These are phyloP conservation scores for Cryptoprocta ferox DNA, from an alignment of 2,797 vertebrate genomes.

Conservation along the genomic window DNA sequence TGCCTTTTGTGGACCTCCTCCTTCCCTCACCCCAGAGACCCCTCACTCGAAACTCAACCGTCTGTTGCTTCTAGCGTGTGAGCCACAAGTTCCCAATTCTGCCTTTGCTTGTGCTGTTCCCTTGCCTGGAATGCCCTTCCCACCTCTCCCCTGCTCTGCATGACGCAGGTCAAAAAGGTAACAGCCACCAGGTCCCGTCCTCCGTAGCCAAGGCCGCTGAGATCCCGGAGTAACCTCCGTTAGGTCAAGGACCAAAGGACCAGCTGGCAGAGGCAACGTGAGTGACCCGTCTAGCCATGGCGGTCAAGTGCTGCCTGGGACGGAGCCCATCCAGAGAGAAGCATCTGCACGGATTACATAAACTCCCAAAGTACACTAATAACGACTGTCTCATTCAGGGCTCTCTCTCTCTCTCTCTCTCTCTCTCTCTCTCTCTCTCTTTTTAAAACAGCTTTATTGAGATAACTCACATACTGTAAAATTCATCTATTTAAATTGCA, in stretches of 20 bases:
- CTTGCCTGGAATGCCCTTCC: not conserved
- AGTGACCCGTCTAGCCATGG: not conserved
- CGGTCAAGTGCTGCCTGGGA: fast-evolving
- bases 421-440: too few relatives aligned
- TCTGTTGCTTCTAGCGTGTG: not conserved
- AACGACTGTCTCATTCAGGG: not conserved
- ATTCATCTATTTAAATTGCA: not conserved
- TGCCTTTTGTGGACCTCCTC: not conserved
- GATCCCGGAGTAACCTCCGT: not conserved
- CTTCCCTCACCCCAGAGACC: fast-evolving
- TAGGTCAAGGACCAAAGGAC: not conserved
- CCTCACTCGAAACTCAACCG: not conserved
- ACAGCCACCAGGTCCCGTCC: not conserved
- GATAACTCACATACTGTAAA: not conserved
- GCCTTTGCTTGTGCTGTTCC: not conserved
- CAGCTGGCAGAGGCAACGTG: not conserved
- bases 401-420: not conserved
- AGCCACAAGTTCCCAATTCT: not conserved
- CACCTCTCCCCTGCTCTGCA: not conserved
- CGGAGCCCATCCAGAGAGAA: not conserved
- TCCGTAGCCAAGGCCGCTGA: not conserved
- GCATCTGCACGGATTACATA: not conserved
- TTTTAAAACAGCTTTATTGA: too few relatives aligned
- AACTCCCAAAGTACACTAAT: not conserved
- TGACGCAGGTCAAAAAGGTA: not conserved